Percentiles rank a stretch among this genome's conserved stretches.
Conservation (phyloP, 2,797 vertebrate genomes). For the Falco naumanni region DNA sequence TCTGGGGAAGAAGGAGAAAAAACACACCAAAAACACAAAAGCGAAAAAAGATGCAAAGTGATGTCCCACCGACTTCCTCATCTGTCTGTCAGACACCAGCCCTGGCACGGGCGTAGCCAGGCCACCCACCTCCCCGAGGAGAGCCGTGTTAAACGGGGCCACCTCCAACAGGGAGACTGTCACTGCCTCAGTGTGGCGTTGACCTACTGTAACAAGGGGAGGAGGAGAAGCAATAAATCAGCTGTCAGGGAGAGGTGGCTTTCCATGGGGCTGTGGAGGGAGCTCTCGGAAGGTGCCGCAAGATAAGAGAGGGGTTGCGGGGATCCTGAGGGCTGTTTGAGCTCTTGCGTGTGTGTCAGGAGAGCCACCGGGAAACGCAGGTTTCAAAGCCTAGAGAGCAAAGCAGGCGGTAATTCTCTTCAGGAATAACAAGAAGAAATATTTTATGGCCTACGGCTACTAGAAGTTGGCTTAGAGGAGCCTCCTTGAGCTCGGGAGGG, state of each 20-base stretch:
- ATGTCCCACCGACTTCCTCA: not conserved
- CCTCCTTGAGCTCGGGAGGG: not conserved
- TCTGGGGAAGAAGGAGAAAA: not conserved
- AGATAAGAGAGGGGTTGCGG: not conserved
- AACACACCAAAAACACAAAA: too few species aligned
- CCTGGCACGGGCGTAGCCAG: not conserved
- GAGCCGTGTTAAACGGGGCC: not conserved
- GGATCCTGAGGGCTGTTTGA: not conserved
- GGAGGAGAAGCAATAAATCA: slow-evolving; percentile 22
- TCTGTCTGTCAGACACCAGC: slow-evolving; percentile 7
- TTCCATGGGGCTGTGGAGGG: fast-evolving
- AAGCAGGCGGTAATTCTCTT: not conserved
- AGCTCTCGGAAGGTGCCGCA: not conserved
- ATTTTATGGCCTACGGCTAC: not conserved
- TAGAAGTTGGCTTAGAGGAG: not conserved
- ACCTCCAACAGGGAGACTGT: slow-evolving; percentile 15
- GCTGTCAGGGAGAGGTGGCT: not conserved
- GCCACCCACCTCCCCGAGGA: not conserved
- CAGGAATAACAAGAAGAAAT: not conserved
- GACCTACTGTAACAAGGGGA: not conserved
- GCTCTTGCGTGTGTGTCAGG: not conserved
- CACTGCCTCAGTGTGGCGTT: not conserved
- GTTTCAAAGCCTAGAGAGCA: not conserved
- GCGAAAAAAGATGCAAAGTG: not conserved
- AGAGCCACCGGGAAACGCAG: fast-evolving